These are phyloP conservation scores for Glareola pratincola DNA, from an alignment of 2,113 vertebrate genomes.

Conservation along the genomic window DNA sequence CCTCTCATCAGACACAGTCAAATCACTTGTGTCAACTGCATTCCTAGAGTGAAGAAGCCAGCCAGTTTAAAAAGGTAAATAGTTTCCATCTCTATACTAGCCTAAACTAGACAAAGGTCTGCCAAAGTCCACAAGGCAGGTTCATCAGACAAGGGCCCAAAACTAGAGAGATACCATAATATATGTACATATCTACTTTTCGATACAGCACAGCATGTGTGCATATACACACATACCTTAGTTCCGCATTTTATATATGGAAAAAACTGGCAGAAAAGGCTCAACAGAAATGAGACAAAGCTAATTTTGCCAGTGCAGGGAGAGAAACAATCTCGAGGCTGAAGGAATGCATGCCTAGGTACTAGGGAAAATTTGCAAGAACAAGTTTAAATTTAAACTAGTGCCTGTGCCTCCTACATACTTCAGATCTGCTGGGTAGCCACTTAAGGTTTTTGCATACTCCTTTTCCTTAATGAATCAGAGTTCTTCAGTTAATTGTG, in stretches of 20 bases:
- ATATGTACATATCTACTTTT: not conserved
- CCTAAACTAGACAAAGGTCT: not conserved
- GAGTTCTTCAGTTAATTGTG: not conserved
- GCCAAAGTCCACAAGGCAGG: not conserved
- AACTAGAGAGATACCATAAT: not conserved
- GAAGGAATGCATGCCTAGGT: not conserved
- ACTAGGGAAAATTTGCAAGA: not conserved
- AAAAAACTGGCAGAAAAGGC: not conserved
- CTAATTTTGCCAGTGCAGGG: not conserved
- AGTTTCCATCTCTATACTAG: not conserved
- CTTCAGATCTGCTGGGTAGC: not conserved
- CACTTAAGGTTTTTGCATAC: not conserved
- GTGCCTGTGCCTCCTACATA: not conserved
- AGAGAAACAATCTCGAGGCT: not conserved
- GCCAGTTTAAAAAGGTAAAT: not conserved
- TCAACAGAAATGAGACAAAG: not conserved
- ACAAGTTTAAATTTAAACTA: not conserved
- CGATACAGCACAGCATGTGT: not conserved
- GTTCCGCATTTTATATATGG: not conserved
- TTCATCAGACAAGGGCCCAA: not conserved
- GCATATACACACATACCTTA: not conserved
- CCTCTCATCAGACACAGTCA: not conserved
- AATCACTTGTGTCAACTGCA: not conserved
- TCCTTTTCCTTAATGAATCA: conserved; percentile 14
- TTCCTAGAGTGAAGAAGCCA: not conserved